Evolutionary conservation across 2,797 vertebrate species (phyloP).

Genomic region (Siniperca undulata): DNA sequence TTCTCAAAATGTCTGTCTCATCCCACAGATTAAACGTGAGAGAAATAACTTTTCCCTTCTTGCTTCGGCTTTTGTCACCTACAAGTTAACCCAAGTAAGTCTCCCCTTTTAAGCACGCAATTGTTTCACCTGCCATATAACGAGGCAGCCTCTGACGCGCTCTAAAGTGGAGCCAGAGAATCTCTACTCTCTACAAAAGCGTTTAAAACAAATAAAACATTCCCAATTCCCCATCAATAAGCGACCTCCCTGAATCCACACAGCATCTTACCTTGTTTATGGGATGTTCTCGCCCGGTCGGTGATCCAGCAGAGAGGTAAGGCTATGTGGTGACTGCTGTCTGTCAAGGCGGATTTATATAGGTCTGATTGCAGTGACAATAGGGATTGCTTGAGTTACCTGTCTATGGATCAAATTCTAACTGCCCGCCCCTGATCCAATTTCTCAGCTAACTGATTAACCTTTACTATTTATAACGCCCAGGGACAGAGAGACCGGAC

Average conservation of each 20-base stretch:
- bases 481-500: constrained; percentile 65
- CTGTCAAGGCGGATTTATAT: constrained; percentile 91
- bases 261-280: constrained; percentile 70
- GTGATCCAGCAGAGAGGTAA: constrained; percentile 79
- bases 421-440: constrained; percentile 89
- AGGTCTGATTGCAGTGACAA: constrained; percentile 92
- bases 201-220: not conserved
- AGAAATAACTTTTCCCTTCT: not conserved
- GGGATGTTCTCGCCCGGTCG: constrained; percentile 59
- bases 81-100: not conserved
- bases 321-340: constrained; percentile 82
- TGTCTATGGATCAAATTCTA: constrained; percentile 93
- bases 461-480: constrained; percentile 94
- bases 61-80: not conserved
- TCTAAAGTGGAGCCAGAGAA: not conserved
- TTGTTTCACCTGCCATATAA: not conserved
- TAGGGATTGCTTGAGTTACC: constrained; percentile 93
- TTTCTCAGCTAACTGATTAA: constrained; percentile 96
- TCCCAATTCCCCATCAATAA: not conserved
- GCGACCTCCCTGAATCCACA: not conserved
- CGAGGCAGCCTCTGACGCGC: not conserved
- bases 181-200: not conserved
- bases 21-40: not conserved
- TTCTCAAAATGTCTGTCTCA: not conserved
- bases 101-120: constrained; percentile 27